Evolutionary conservation across 2,113 vertebrate genomes (phyloP).

Genomic region (Triplophysa dalaica): DNA sequence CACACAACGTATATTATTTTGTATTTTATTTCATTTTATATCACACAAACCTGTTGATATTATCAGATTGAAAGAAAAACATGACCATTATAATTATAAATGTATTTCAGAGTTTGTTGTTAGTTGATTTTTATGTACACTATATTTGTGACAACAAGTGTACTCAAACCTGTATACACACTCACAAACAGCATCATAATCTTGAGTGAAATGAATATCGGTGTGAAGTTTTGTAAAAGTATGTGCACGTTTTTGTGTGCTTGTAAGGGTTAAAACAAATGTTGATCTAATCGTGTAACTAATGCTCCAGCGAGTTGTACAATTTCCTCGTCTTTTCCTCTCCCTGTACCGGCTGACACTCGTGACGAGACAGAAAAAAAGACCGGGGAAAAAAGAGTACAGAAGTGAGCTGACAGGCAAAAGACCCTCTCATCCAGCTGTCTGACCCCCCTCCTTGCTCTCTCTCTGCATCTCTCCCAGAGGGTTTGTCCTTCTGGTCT

Average conservation of each 20-base stretch:
- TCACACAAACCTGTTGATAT: too few species aligned
- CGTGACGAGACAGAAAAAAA: constrained; percentile 53
- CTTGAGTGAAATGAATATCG: constrained; percentile 39
- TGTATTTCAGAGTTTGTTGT: too few species aligned
- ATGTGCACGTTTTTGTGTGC: not conserved
- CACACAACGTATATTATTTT: too few species aligned
- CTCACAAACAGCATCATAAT: not conserved
- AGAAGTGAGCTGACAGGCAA: constrained; percentile 73
- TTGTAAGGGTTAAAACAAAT: constrained; percentile 87
- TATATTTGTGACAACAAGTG: too few species aligned
- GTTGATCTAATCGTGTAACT: constrained; percentile 98
- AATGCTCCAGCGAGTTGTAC: constrained; percentile 88
- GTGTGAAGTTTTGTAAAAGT: constrained; percentile 57
- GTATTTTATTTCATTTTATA: too few species aligned
- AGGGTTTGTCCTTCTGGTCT: constrained; percentile 91
- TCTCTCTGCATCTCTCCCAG: constrained; percentile 83
- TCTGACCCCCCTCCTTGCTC: constrained; percentile 77
- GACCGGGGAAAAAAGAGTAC: constrained; percentile 47
- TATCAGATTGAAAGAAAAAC: too few species aligned
- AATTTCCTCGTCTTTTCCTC: constrained; percentile 47
- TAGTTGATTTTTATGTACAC: too few species aligned
- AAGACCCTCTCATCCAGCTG: constrained; percentile 72
- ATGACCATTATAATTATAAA: too few species aligned
- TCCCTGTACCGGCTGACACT: constrained; percentile 64
- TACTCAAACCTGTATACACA: not conserved